A percentile compares a stretch with the other conserved stretches of the same genome.
Evolutionary conservation across 2,797 vertebrate genomes (phyloP).

Genomic region (Percopsis omiscomaycus): DNA sequence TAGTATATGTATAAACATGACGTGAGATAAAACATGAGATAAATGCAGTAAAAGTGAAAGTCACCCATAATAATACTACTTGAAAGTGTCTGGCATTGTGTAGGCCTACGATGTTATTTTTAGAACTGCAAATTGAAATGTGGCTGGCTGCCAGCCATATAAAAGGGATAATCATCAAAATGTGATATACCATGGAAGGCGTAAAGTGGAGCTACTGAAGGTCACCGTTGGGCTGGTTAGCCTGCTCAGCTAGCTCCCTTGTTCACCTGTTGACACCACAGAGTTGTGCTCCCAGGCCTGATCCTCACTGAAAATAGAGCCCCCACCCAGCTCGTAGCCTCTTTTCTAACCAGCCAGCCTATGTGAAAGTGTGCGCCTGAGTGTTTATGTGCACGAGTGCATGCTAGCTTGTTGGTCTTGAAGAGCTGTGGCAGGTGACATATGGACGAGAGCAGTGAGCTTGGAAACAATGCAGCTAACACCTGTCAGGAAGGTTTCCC

Average conservation of each 20-base stretch:
- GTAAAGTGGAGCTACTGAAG: slow-evolving; percentile 18
- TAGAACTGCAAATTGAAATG: too few species aligned
- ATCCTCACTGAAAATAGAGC: slow-evolving; percentile 61
- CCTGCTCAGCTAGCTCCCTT: not conserved
- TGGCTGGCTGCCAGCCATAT: too few species aligned
- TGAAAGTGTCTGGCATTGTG: too few species aligned
- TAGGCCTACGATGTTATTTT: too few species aligned
- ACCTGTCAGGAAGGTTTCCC: slow-evolving; percentile 10
- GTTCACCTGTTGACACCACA: slow-evolving; percentile 68
- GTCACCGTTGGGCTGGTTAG: slow-evolving; percentile 26
- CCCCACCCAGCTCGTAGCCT: slow-evolving; percentile 14
- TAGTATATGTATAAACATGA: too few species aligned
- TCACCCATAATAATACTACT: too few species aligned
- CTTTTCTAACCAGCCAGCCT: slow-evolving; percentile 7
- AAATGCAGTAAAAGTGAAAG: too few species aligned
- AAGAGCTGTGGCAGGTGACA: slow-evolving; percentile 42
- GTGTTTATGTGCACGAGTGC: slow-evolving; percentile 4
- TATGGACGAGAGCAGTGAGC: slow-evolving; percentile 16
- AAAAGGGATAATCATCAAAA: too few species aligned
- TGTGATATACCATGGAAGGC: not conserved
- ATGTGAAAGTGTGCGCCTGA: slow-evolving; percentile 1
- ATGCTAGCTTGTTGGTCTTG: not conserved
- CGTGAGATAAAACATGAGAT: too few species aligned
- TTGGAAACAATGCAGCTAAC: slow-evolving; percentile 9
- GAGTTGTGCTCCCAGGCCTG: slow-evolving; percentile 18